phyloP scores from a whole-genome alignment of 2,113 vertebrate genomes.

The Anolis sagrei region DNA sequence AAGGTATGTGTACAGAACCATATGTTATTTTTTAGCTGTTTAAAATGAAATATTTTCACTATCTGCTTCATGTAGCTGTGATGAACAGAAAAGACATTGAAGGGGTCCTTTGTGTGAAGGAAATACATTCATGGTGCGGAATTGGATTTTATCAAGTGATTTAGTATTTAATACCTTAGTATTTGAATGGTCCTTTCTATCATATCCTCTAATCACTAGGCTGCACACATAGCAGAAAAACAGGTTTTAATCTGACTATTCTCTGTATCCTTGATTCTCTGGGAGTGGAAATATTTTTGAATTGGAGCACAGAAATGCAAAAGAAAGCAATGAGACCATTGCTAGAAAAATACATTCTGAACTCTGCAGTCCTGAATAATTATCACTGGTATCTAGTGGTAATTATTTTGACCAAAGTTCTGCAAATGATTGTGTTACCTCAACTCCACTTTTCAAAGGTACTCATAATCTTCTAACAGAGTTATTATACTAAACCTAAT shows the following conservation, averaged over 20 bases:
- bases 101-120: not conserved
- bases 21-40: not conserved
- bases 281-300: not conserved
- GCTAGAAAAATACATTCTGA: not conserved
- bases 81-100: not conserved
- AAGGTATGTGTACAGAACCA: conserved; percentile 77
- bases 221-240: not conserved
- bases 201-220: not conserved
- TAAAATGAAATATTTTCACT: not conserved
- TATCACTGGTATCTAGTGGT: not conserved
- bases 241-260: not conserved
- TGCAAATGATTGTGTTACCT: not conserved
- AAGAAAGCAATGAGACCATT: not conserved
- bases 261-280: not conserved
- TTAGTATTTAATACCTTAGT: not conserved
- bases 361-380: not conserved
- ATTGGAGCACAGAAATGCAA: not conserved
- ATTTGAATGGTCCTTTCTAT: not conserved
- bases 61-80: not conserved
- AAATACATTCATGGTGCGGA: not conserved
- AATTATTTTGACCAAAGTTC: not conserved
- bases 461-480: not conserved
- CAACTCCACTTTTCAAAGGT: not conserved
- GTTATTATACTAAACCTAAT: not conserved
- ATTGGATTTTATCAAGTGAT: not conserved